These are phyloP conservation scores for Epinephelus moara DNA, from an alignment of 2,113 vertebrate species.

Conservation along the genomic window DNA sequence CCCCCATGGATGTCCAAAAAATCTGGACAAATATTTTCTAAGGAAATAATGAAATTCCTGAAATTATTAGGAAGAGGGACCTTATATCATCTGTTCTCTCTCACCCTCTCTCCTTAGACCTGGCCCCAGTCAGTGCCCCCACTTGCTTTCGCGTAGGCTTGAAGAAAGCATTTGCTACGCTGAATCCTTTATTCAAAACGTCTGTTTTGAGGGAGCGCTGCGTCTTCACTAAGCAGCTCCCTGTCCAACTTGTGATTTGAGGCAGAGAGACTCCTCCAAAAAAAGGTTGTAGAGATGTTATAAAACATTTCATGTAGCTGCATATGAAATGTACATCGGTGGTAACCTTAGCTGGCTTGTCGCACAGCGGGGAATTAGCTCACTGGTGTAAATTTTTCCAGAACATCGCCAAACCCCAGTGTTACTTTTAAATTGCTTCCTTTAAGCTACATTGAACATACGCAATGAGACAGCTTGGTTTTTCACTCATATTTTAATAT, in stretches of 20 bases:
- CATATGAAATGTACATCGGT: slow-evolving; percentile 42
- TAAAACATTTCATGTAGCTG: slow-evolving; percentile 57
- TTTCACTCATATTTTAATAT: slow-evolving; percentile 41
- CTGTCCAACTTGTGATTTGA: slow-evolving; percentile 44
- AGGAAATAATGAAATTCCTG: slow-evolving; percentile 86
- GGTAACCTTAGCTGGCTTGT: slow-evolving; percentile 51
- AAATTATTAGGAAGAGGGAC: slow-evolving; percentile 83
- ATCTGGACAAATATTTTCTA: slow-evolving; percentile 83
- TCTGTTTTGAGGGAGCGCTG: slow-evolving; percentile 46
- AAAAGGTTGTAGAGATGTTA: slow-evolving; percentile 43
- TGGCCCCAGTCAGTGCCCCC: slow-evolving; percentile 51
- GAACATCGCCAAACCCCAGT: slow-evolving; percentile 45
- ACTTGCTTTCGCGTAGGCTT: slow-evolving; percentile 40
- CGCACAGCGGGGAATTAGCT: slow-evolving; percentile 40
- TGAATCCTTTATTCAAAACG: slow-evolving; percentile 57
- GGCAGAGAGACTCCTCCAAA: slow-evolving; percentile 34
- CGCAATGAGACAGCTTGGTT: slow-evolving; percentile 28
- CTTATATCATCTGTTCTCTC: slow-evolving; percentile 78
- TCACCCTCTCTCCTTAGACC: slow-evolving; percentile 44
- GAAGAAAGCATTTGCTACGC: slow-evolving; percentile 44
- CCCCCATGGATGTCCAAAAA: slow-evolving; percentile 71
- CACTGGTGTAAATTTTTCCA: slow-evolving; percentile 49
- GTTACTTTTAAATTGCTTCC: slow-evolving; percentile 46
- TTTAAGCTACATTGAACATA: slow-evolving; percentile 50
- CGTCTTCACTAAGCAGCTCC: slow-evolving; percentile 52